These are phyloP conservation scores for Characodon lateralis DNA, from an alignment of 2,797 vertebrate species.

Conservation along the genomic window DNA sequence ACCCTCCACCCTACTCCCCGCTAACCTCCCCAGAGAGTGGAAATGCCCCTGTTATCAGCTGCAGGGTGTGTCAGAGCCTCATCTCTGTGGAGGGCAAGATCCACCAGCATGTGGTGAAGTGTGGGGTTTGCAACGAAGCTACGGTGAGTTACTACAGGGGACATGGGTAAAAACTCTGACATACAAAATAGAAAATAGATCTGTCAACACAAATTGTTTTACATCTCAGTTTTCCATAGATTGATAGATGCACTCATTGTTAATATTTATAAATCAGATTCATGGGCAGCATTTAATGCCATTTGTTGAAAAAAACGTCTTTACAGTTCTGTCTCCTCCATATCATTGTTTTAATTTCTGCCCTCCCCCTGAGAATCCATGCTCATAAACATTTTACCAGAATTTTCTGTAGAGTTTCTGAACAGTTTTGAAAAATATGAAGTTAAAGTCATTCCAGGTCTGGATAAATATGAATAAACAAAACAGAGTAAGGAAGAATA, in stretches of 20 bases:
- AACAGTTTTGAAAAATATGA: neutral
- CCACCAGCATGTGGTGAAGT: constrained; percentile 91
- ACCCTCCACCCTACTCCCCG: constrained; percentile 91
- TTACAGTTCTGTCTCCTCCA: neutral
- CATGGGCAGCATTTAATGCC: neutral
- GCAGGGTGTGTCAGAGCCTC: constrained; percentile 91
- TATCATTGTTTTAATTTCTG: neutral
- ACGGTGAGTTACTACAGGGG: constrained; percentile 80
- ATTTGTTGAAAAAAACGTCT: neutral
- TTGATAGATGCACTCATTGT: neutral
- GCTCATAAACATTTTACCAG: neutral
- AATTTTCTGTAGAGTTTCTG: neutral
- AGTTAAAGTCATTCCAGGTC: neutral
- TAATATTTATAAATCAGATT: neutral
- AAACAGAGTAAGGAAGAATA: neutral
- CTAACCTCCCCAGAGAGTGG: constrained; percentile 91
- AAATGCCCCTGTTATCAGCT: constrained; percentile 89
- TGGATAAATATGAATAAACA: neutral
- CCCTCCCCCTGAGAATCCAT: neutral
- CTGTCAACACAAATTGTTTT: neutral
- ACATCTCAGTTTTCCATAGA: neutral
- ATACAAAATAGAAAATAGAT: neutral
- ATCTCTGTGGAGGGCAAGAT: constrained; percentile 91
- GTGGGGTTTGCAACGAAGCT: constrained; percentile 92
- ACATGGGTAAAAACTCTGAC: neutral